Base-by-base conservation (phyloP, 1,140 invertebrate genomes). In the Neelides sp. region DNA sequence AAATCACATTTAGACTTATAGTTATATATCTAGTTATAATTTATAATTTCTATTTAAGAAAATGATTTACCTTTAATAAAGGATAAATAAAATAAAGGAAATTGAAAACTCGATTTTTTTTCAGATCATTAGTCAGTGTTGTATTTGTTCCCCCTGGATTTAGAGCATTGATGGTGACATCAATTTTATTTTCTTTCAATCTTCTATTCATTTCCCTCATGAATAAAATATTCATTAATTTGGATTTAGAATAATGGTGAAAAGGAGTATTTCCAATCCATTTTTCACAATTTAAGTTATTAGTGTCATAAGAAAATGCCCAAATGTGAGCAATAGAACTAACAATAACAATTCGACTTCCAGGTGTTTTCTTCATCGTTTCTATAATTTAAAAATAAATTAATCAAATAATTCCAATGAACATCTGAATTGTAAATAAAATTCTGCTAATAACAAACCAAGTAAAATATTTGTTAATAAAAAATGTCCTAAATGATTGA, bases 401-500 rank as follows among this genome's bases (percentile, higher is more conserved):
- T 22, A 23, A 43, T 43, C 26, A 20, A n/a, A n/a, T n/a, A n/a
- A n/a, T n/a, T n/a, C n/a, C n/a, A n/a, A n/a, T n/a, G n/a, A n/a
- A 49, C 20, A 23, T 15, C 23, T 40, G 27, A 0, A 27, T 28
- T 30, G 39, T 24, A 13, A 3, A n/a, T 42, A 19, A 19, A 37
- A 15, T 3, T n/a, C n/a, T n/a, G 26, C 12, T 15, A 39, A 62
- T n/a, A n/a, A n/a, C 61, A 67, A 68, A 82, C 80, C 79, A 30
- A 83, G 68, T 5, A 82, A 67, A 2, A 82, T 68, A 64, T 79
- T 75, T 1, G 85, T 90, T 2, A 91, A 68, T 3, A 90, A 69
- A 64, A 89, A 91, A 39, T 84, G 85, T 0, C 85, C 85, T 63
- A 87, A 86, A 62, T 91, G 82, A 67, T 95, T 94, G 1, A 85